Evolutionary conservation across 2,113 vertebrate genomes (phyloP), one percentile per base, ranked within the genome.

Genomic region (Suncus etruscus): DNA sequence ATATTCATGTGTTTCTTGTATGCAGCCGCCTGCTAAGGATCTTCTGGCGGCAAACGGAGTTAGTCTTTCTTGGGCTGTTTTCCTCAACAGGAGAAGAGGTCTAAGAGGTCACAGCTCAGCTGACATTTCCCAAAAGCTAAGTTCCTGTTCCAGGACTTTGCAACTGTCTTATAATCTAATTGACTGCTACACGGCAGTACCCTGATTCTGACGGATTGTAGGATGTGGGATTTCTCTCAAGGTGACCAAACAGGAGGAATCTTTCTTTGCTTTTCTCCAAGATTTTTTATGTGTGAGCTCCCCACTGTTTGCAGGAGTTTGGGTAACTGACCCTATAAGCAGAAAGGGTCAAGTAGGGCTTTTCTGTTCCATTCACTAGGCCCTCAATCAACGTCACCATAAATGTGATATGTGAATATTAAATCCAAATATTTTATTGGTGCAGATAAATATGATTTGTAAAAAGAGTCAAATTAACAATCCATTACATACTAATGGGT

Each of bases 381-480:
- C 20, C 86, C 94, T 97, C 95, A 76, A 78, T 94, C 96, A 92
- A 39, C 84, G 88, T 95, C 93, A 47, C 79, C 95, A 91, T 91
- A 94, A 97, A 94, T 69, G 61, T 96, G 91, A 96, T 87, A 50
- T 48, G 83, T 31, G 92, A 91, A 94, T 95, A 95, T 95, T 95
- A 95, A 48, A 95, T 90, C 31, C 93, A 25, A 96, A 94, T 94
- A 95, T 92, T 97, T 97, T 89, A 97, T 96, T 93, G 95, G 93
- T 84, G 94, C 93, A 96, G 95, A 97, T 97, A 97, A 97, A 97
- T 95, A 93, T 97, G 97, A 98, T 98, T 98, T 97, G 97, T 95
- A 97, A 97, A 96, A 96, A 92, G 91, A 97, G 95, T 97, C 97
- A 97, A 97, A 98, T 98, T 98, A 97, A 97, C 97, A 97, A 97